Evolutionary conservation across 35 echinoderm and acorn worm species (phyloP), one percentile per base, ranked within the genome.

Genomic region (Anneissia japonica): DNA sequence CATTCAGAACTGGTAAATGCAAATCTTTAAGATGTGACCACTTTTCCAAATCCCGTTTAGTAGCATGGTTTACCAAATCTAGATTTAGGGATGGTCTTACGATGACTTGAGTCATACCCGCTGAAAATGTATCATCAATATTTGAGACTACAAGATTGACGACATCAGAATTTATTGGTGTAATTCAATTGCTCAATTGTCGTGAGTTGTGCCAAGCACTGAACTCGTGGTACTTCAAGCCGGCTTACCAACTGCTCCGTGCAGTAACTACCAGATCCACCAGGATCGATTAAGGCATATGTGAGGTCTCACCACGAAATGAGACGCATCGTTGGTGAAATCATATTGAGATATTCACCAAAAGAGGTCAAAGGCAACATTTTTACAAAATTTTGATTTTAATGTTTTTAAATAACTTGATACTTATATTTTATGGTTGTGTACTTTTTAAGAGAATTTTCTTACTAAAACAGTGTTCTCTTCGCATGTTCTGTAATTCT

Each of bases 11-110:
- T 4, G 87, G 91, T 16, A 90, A 31, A 32, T 90, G 21, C 17
- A 93, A 85, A 33, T 64, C 91, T 33, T 46, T 28, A 30, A 93
- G 76, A 39, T 93, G 92, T 82, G 79, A 0, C 87, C 87, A 93
- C 34, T 81, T 81, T 10, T 26, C 16, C 32, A 93, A 77, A 31
- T 93, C 87, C 6, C 89, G 82, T 31, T 45, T 19, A 19, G 11
- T 90, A 19, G 74, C 72, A 10, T 90, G 81, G 35, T 93, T 85
- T 10, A 75, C 75, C 13, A 46, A 30, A 34, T 43, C 79, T 30
- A 87, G 36, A 0, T 72, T 75, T 17, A 93, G 79, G 14, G 73
- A 34, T 33, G 30, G 41, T 32, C 72, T 74, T 0, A 83, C 89
- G 43, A 76, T 90, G 0, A 93, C 92, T 32, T 32, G 11, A 21